Conservation (phyloP, 2,797 vertebrate species). For the Ptychadena robeensis region DNA sequence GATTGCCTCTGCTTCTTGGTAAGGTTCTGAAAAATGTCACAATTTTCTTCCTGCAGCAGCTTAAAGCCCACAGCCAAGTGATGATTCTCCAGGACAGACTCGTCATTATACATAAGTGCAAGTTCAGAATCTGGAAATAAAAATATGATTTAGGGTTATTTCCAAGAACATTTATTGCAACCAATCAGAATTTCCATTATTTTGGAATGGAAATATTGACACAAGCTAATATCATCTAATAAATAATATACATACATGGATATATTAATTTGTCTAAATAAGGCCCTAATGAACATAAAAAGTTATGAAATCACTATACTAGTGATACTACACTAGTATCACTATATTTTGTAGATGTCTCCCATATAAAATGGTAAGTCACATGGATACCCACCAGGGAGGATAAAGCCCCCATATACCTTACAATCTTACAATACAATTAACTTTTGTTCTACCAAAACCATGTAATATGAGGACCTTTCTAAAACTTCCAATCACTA, state of each 20-base stretch:
- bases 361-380: background rate
- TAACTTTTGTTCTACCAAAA: no score
- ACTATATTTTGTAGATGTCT: background rate
- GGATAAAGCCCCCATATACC: no score
- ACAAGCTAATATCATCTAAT: no score
- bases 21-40: slow-evolving; percentile 98
- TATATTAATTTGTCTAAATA: background rate
- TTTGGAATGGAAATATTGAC: no score
- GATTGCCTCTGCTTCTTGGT: slow-evolving; percentile 93
- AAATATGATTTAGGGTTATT: background rate
- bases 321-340: no score
- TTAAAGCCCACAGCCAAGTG: slow-evolving; percentile 97
- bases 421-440: no score
- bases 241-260: no score
- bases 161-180: background rate
- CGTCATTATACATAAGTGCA: slow-evolving; percentile 98
- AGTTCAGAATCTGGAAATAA: slow-evolving; percentile 88
- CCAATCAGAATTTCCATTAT: no score
- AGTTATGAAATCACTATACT: no score
- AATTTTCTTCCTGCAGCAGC: slow-evolving; percentile 95
- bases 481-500: no score
- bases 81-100: slow-evolving; percentile 97
- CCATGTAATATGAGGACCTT: no score
- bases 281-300: background rate
- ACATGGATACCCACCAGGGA: no score